phyloP scores from a whole-genome alignment of 53 echinoderm and acorn worm genomes.

The Patiria pectinifera region DNA sequence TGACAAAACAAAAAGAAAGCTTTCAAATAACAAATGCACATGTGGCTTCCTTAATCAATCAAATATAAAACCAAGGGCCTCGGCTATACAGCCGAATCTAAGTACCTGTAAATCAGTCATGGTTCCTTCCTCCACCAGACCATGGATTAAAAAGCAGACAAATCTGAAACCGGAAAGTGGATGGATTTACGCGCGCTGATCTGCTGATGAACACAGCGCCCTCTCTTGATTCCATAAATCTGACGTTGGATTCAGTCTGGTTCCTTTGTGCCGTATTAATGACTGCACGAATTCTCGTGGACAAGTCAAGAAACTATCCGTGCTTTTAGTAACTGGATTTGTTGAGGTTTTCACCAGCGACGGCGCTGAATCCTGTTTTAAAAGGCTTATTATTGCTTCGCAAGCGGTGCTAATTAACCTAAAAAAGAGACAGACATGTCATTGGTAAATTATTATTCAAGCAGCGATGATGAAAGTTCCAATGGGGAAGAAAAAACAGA shows the following conservation, averaged over 20 bases:
- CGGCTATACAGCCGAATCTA: too few relatives aligned
- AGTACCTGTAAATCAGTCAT: constrained; percentile 1
- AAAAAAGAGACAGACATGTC: constrained; percentile 25
- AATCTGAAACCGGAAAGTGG: too few relatives aligned
- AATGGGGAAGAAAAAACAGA: constrained; percentile 34
- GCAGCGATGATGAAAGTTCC: constrained; percentile 58
- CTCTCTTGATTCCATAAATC: background rate
- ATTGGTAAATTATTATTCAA: constrained; percentile 51
- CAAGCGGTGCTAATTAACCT: background rate
- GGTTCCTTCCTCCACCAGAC: background rate
- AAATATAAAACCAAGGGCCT: too few relatives aligned
- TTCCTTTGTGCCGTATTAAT: background rate
- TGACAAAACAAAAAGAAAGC: too few relatives aligned
- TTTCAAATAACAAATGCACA: too few relatives aligned
- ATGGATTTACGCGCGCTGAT: background rate
- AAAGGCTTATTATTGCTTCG: background rate
- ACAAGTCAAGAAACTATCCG: too few relatives aligned
- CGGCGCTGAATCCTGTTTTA: background rate
- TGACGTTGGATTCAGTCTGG: background rate
- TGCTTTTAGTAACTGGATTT: background rate
- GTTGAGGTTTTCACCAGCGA: background rate
- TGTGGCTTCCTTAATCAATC: too few relatives aligned
- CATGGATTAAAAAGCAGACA: too few relatives aligned
- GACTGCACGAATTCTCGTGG: too few relatives aligned
- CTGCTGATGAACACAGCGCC: background rate